Evolutionary conservation across 1,140 invertebrate species (phyloP).

Genomic region (Lepidotrigona ventralis): DNA sequence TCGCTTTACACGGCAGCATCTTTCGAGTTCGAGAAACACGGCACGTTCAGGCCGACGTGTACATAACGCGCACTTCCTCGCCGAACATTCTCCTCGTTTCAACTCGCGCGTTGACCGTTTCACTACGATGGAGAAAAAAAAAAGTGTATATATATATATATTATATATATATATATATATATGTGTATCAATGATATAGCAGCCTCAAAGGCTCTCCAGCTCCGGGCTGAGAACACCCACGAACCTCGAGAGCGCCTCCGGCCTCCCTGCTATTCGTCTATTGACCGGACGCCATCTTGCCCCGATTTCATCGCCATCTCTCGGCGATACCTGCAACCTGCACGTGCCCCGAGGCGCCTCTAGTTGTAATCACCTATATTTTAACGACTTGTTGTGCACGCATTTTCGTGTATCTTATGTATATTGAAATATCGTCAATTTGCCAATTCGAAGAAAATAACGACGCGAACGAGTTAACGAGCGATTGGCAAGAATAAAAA

Average conservation of each 20-base stretch:
- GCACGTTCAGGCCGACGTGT: constrained; percentile 41
- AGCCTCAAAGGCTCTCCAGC: constrained; percentile 40
- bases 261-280: constrained; percentile 61
- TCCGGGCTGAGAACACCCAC: constrained; percentile 44
- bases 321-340: not conserved
- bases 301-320: constrained; percentile 6
- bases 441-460: not conserved
- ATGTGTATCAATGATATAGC: constrained; percentile 15
- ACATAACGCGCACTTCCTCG: constrained; percentile 26
- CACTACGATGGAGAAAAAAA: not conserved
- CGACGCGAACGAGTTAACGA: no score
- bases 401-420: not conserved
- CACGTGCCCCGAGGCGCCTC: not conserved
- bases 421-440: not conserved
- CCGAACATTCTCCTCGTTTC: constrained; percentile 24
- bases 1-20: constrained; percentile 50
- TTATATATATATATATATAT: no score
- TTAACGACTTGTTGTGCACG: not conserved
- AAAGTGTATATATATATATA: no score
- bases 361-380: not conserved
- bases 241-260: constrained; percentile 52
- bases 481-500: not conserved
- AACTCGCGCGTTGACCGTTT: constrained; percentile 22
- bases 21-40: constrained; percentile 36
- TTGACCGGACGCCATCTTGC: constrained; percentile 72